phyloP scores from a whole-genome alignment of 2,888 invertebrate genomes.

The Tubulanus polymorphus region DNA sequence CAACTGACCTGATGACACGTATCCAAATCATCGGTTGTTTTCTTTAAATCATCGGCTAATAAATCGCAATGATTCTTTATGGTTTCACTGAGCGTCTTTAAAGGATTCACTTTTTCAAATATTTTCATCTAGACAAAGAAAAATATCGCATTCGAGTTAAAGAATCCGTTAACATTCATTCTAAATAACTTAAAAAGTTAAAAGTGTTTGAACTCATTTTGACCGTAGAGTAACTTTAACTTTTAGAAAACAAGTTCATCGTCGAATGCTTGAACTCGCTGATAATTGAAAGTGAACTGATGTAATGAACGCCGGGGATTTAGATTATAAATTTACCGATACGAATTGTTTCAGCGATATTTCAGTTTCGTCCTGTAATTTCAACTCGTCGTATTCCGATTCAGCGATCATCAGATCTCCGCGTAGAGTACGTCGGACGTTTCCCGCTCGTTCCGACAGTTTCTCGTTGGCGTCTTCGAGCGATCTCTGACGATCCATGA shows the following conservation, averaged over 20 bases:
- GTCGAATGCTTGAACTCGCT: neutral
- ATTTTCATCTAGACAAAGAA: too few species aligned
- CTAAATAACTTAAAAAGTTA: too few species aligned
- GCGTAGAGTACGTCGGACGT: slow-evolving; percentile 38
- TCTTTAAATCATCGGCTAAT: too few species aligned
- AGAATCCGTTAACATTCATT: too few species aligned
- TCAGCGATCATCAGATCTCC: slow-evolving; percentile 44
- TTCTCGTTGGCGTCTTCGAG: slow-evolving; percentile 49
- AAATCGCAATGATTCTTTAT: too few species aligned
- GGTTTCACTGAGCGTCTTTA: too few species aligned
- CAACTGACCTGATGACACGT: too few species aligned
- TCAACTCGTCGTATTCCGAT: slow-evolving; percentile 43
- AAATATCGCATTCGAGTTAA: too few species aligned
- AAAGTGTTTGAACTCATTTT: too few species aligned
- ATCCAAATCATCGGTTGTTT: too few species aligned
- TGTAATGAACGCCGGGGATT: neutral
- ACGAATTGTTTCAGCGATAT: slow-evolving; percentile 49
- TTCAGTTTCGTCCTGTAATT: slow-evolving; percentile 36
- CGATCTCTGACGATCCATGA: slow-evolving; percentile 43
- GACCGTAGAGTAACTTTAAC: too few species aligned
- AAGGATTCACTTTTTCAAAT: slow-evolving; percentile 40
- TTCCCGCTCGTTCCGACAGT: slow-evolving; percentile 46
- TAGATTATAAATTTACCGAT: slow-evolving; percentile 37
- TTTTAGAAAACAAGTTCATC: too few species aligned
- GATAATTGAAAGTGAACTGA: neutral